Base-by-base conservation (phyloP, 2,797 vertebrate species). In the Antennarius maculatus region DNA sequence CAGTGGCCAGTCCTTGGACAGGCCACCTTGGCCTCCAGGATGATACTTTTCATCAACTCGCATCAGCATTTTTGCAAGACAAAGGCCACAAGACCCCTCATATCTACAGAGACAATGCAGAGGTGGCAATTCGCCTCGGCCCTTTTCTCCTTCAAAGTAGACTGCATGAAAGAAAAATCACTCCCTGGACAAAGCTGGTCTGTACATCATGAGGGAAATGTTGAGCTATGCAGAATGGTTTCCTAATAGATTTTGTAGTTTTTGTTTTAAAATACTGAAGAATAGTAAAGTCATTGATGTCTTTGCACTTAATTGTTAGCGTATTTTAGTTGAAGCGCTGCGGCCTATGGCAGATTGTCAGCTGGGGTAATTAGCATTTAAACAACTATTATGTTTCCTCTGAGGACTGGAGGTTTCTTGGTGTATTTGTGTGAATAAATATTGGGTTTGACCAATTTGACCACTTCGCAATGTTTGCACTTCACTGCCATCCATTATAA, bases 21-120 rank as follows among this genome's bases (percentile, higher is more conserved):
- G 55, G 63, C 69, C 55, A 72, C 55, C 84, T 64, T 27, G 18
- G 71, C 82, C 76, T 76, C 58, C 14, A 15, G 82, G 69, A 76
- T 69, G 80, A 76, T 69, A 37, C 58, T 76, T 71, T 74, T 62
- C 75, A 81, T 86, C 82, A 84, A 80, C 78, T 46, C 2, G 23
- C 71, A 68, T 91, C 87, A 92, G 89, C 89, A 69, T 76, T 87
- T 90, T 80, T 57, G 64, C 34, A 61, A 64, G 69, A 81, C 82
- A 86, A 83, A 89, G 85, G 81, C 79, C 83, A 77, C 46, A 15
- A 60, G 76, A 76, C 18, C 47, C 43, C 64, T 83, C 71, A 59
- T 72, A 75, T 83, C 85, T 85, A 75, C 74, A 85, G 69, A 88
- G 69, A 82, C 81, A 73, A 77, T 83, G 83, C 81, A 81, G 77